Conservation (phyloP, 2,113 vertebrate genomes). For the Gambusia holbrooki region DNA sequence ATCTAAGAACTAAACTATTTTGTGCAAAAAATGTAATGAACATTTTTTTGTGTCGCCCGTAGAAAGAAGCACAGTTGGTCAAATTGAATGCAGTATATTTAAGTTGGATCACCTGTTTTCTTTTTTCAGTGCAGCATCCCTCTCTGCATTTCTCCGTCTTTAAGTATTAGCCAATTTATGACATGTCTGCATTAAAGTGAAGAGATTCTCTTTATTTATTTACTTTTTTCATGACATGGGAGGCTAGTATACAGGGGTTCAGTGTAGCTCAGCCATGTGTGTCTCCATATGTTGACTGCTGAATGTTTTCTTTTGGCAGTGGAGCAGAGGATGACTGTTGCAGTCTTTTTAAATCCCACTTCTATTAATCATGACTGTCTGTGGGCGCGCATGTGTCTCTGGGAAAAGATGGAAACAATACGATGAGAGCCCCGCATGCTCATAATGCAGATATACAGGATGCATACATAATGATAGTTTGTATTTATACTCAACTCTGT, state of each 20-base stretch:
- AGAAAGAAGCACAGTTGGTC: no score
- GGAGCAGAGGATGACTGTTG: slow-evolving; percentile 58
- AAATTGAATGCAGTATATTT: no score
- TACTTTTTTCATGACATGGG: slow-evolving; percentile 39
- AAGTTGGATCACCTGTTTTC: no score
- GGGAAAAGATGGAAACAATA: slow-evolving; percentile 14
- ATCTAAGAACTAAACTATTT: no score
- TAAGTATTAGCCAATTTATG: neutral
- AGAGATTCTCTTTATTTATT: slow-evolving; percentile 14
- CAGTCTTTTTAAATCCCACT: slow-evolving; percentile 47
- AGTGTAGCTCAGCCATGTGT: slow-evolving; percentile 43
- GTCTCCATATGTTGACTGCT: slow-evolving; percentile 38
- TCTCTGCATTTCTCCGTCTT: neutral
- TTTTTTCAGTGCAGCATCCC: neutral
- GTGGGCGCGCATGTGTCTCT: slow-evolving; percentile 35
- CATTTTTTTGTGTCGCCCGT: no score
- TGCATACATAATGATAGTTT: neutral
- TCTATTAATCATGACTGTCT: slow-evolving; percentile 54
- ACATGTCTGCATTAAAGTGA: slow-evolving; percentile 3
- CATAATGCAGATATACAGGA: slow-evolving; percentile 1
- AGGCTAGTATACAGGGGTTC: slow-evolving; percentile 41
- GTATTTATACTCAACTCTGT: neutral
- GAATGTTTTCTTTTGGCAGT: slow-evolving; percentile 54
- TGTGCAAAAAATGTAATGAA: no score
- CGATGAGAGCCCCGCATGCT: slow-evolving; percentile 1